Base-by-base conservation (phyloP, 2,888 invertebrate genomes). In the Liodrosophila aerea region DNA sequence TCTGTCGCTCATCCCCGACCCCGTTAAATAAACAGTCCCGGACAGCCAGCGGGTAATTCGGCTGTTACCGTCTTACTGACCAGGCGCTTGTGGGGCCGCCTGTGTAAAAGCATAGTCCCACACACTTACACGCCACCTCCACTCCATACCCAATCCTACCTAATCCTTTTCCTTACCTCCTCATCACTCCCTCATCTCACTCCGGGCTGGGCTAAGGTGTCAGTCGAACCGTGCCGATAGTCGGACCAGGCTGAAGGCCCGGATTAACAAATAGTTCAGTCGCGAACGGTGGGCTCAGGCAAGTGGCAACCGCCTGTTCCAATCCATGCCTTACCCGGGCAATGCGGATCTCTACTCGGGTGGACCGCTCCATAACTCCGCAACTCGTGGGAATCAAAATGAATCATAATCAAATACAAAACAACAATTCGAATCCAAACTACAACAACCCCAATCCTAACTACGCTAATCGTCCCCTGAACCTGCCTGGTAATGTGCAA, bases 321-420 rank as follows among this genome's bases (percentile, higher is more conserved):
- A 72, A 7, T 5, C 30, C 15, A 8, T 7, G 69, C 69, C 67
- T 69, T 69, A 53, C 50, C 57, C 37, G 69, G 73, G 67, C 7
- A 69, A 0, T 0, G 69, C 69, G 63, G 69, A 69, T 69, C 73
- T 73, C 73, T 69, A 68, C 67, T 43, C 67, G 72, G 73, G 46
- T 41, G 68, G 69, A 69, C 67, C 39, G 12, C 2, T 8, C 4
- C 31, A 51, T 3, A 11, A 57, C 73, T 73, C 68, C 41, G 68
- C 73, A 34, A 16, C 41, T 72, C 68, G 68, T 69, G 68, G 68
- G 68, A 72, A 50, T 31, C 50, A 33, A 45, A 29, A 69, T 66
- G 67, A 62, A 54, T 49, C 18, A 39, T 52, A 65, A 15, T 40
- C 44, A 8, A 44, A 65, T 15, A 9, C 8, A 40, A 51, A 41